Conservation (phyloP, 2,113 vertebrate genomes). For the Sceloporus tristichus region DNA sequence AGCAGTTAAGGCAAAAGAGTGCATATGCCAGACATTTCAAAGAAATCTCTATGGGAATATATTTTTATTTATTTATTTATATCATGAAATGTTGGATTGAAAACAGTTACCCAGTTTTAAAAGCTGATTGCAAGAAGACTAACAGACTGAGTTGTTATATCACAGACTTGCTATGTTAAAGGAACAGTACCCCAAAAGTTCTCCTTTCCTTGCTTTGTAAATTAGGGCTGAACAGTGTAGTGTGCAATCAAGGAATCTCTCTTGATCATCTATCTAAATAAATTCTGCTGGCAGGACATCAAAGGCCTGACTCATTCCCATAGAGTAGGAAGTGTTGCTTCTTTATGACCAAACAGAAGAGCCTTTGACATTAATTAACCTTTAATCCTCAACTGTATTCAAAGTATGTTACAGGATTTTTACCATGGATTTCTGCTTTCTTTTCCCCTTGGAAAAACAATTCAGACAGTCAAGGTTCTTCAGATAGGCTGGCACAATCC, state of each 20-base stretch:
- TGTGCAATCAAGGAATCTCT: background rate
- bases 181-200: background rate
- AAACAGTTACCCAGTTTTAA: conserved; percentile 19
- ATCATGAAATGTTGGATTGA: conserved; percentile 31
- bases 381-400: conserved; percentile 29
- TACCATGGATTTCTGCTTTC: conserved; percentile 30
- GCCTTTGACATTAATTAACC: conserved; percentile 45
- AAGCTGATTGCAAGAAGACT: conserved; percentile 39
- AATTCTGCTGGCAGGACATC: conserved; percentile 5
- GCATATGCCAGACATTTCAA: conserved; percentile 31
- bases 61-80: conserved; percentile 30
- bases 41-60: conserved; percentile 36
- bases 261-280: conserved; percentile 12
- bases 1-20: background rate
- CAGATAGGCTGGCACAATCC: background rate
- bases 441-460: conserved; percentile 31
- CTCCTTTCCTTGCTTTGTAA: background rate
- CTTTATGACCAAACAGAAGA: conserved; percentile 59
- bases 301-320: conserved; percentile 44
- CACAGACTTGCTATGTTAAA: background rate
- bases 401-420: conserved; percentile 26
- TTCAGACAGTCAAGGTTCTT: conserved; percentile 23
- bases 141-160: conserved; percentile 26
- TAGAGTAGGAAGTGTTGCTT: conserved; percentile 53
- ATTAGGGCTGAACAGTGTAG: conserved; percentile 1